Percentiles rank a stretch among this genome's conserved stretches.
phyloP scores from a whole-genome alignment of 2,113 vertebrate species.

The Oncorhynchus nerka region DNA sequence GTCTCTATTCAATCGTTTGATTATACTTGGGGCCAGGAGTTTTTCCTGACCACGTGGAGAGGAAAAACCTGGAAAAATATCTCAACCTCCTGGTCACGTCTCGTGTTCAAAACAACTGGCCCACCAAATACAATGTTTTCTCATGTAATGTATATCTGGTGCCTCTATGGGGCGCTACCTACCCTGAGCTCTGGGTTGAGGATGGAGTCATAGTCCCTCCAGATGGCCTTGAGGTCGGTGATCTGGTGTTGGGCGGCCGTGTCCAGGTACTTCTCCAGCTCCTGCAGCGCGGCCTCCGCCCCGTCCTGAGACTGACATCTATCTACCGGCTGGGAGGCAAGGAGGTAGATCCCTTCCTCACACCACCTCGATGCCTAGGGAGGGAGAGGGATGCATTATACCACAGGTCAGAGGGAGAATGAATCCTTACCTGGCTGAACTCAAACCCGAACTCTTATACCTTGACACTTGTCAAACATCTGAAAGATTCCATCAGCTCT shows the following conservation, averaged over 20 bases:
- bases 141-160: too few relatives aligned
- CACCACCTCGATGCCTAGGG: constrained; percentile 87
- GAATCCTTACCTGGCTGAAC: too few relatives aligned
- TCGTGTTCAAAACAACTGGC: too few relatives aligned
- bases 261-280: constrained; percentile 91
- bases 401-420: not conserved
- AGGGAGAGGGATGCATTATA: not conserved
- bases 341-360: constrained; percentile 90
- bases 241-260: constrained; percentile 79
- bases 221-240: constrained; percentile 78
- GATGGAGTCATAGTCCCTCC: constrained; percentile 82
- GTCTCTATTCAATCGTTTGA: too few relatives aligned
- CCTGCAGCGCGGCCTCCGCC: constrained; percentile 90
- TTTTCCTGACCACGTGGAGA: too few relatives aligned
- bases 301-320: constrained; percentile 97
- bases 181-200: constrained; percentile 87
- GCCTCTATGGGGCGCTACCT: not conserved
- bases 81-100: too few relatives aligned
- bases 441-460: too few relatives aligned
- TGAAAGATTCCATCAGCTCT: too few relatives aligned
- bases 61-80: too few relatives aligned
- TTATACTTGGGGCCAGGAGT: too few relatives aligned
- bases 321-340: constrained; percentile 92
- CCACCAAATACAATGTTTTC: too few relatives aligned
- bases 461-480: too few relatives aligned